phyloP scores from a whole-genome alignment of 2,113 vertebrate genomes.

The Gasterosteus nipponicus region DNA sequence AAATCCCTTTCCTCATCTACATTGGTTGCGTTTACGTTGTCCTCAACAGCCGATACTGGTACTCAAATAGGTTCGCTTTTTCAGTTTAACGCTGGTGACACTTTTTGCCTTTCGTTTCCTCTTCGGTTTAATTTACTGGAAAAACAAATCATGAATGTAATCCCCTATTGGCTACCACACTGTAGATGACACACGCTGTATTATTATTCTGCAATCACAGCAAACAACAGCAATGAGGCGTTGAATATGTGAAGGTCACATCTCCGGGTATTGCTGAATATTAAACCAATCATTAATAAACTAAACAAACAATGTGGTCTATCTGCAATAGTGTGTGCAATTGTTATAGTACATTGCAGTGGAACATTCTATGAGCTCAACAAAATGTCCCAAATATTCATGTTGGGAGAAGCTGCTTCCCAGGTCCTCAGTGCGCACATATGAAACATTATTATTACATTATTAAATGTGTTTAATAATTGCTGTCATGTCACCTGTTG shows the following conservation, averaged over 20 bases:
- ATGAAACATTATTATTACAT: too few species aligned
- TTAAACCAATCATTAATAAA: background rate
- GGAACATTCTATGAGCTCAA: background rate
- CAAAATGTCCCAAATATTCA: background rate
- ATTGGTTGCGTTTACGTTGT: background rate
- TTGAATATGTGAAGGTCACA: background rate
- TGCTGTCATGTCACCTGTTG: background rate
- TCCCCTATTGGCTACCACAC: constrained; percentile 1
- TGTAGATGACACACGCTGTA: background rate
- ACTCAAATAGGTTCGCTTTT: background rate
- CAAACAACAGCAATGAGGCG: background rate
- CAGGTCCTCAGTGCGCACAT: background rate
- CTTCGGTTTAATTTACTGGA: background rate
- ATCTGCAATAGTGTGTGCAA: background rate
- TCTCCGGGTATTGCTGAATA: background rate
- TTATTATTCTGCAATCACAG: background rate
- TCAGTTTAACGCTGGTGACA: background rate
- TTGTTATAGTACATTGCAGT: background rate
- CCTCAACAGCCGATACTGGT: constrained; percentile 5
- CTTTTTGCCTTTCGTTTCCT: background rate
- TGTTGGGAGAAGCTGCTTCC: background rate
- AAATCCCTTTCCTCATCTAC: background rate
- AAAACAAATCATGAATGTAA: background rate
- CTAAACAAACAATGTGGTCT: background rate
- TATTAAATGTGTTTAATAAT: background rate